Conservation (phyloP, 2,113 vertebrate genomes). For the Stomatorhinus ivindoensis region DNA sequence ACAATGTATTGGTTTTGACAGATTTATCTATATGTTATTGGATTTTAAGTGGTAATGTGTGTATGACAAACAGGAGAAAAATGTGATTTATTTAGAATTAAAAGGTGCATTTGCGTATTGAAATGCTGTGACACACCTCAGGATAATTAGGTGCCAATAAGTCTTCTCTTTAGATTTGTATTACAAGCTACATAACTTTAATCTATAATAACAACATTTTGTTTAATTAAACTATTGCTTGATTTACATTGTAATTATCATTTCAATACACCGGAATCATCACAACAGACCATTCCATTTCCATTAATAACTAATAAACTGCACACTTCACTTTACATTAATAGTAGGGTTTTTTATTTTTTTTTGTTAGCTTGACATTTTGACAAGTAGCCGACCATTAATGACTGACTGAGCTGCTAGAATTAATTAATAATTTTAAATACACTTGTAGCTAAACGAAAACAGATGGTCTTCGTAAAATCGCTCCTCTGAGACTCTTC, state of each 20-base stretch:
- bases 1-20: background rate
- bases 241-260: slow-evolving; percentile 49
- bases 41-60: background rate
- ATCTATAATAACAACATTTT: background rate
- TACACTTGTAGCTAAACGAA: slow-evolving; percentile 1
- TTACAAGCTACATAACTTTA: background rate
- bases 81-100: background rate
- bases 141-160: background rate
- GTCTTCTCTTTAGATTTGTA: background rate
- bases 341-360: slow-evolving; percentile 5
- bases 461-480: background rate
- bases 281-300: slow-evolving; percentile 7
- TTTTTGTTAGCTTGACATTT: slow-evolving; percentile 6
- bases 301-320: slow-evolving; percentile 12
- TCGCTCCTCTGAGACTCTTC: background rate
- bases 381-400: slow-evolving; percentile 11
- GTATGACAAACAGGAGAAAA: background rate
- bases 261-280: slow-evolving; percentile 34
- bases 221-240: background rate
- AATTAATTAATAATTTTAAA: slow-evolving; percentile 17
- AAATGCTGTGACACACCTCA: background rate
- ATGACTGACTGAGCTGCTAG: slow-evolving; percentile 6
- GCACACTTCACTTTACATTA: slow-evolving; percentile 5
- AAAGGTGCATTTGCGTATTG: background rate
- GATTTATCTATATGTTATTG: background rate